Conservation (phyloP, 2,113 vertebrate species). For the Ancistrus triradiatus region DNA sequence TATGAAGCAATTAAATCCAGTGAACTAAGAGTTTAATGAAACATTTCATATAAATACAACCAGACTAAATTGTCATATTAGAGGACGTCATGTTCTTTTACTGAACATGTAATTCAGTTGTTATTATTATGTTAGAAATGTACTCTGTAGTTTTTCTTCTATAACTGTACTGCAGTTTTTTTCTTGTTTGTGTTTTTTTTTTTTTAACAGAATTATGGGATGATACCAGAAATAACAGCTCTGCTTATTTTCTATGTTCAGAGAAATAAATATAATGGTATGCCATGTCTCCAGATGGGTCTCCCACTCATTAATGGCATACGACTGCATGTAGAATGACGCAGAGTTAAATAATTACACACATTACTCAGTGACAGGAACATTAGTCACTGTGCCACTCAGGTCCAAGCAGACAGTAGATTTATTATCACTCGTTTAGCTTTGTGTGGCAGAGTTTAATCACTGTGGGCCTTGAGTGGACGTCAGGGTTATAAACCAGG, state of each 20-base stretch:
- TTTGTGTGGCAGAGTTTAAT: slow-evolving; percentile 26
- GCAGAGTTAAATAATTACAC: slow-evolving; percentile 31
- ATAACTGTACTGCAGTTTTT: too few species aligned
- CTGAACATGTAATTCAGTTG: too few species aligned
- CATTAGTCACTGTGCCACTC: slow-evolving; percentile 28
- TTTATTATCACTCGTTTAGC: background rate
- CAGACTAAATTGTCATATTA: too few species aligned
- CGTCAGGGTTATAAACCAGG: background rate
- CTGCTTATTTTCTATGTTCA: background rate
- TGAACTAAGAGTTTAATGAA: too few species aligned
- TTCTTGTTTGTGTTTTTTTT: slow-evolving; percentile 2
- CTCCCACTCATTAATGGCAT: background rate
- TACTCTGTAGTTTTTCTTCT: too few species aligned
- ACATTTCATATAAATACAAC: too few species aligned
- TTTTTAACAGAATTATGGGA: slow-evolving; percentile 1
- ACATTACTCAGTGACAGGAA: slow-evolving; percentile 22
- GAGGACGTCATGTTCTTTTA: too few species aligned
- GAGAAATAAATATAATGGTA: slow-evolving; percentile 18
- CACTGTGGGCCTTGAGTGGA: background rate
- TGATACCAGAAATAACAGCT: background rate
- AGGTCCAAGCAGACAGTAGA: slow-evolving; percentile 6
- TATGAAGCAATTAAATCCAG: too few species aligned
- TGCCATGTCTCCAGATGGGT: slow-evolving; percentile 13
- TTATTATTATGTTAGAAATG: too few species aligned
- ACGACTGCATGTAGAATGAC: background rate